Percentiles rank a stretch among this genome's conserved stretches.
phyloP scores from a whole-genome alignment of 2,888 invertebrate species.

The Drosophila lacicola region DNA sequence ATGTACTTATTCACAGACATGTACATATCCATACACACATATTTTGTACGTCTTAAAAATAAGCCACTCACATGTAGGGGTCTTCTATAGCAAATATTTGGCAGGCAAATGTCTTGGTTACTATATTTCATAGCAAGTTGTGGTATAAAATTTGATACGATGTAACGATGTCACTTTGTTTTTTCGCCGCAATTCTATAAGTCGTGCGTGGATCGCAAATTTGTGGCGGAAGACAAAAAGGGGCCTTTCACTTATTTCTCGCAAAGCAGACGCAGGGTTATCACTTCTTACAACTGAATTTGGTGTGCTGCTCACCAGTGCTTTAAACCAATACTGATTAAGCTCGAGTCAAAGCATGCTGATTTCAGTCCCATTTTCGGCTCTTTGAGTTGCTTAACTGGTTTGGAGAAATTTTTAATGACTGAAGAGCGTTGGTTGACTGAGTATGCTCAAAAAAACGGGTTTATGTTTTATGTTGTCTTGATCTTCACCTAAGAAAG shows the following conservation, averaged over 20 bases:
- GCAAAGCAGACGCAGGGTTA: constrained; percentile 1
- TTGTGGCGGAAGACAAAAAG: constrained; percentile 5
- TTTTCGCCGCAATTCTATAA: neutral
- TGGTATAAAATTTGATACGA: neutral
- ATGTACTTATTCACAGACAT: neutral
- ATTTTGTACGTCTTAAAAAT: neutral
- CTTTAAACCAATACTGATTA: constrained; percentile 44
- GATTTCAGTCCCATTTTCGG: constrained; percentile 43
- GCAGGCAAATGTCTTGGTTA: neutral
- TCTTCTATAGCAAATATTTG: neutral
- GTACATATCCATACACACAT: neutral
- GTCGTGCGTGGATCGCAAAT: constrained; percentile 15
- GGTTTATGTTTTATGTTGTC: constrained; percentile 16
- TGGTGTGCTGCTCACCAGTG: constrained; percentile 20
- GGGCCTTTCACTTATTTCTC: constrained; percentile 46
- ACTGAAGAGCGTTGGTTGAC: constrained; percentile 46
- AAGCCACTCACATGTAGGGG: constrained; percentile 17
- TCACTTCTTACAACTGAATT: constrained; percentile 11
- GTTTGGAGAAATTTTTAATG: constrained; percentile 58
- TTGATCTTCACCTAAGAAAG: constrained; percentile 27
- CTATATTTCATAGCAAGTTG: neutral
- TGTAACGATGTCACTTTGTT: neutral
- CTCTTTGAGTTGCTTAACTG: constrained; percentile 54
- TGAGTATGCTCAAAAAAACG: constrained; percentile 36
- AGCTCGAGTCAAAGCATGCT: constrained; percentile 21